A percentile compares a stretch with the other conserved stretches of the same genome.
Conservation (phyloP, 1,140 invertebrate genomes). For the Drosophila mojavensis region DNA sequence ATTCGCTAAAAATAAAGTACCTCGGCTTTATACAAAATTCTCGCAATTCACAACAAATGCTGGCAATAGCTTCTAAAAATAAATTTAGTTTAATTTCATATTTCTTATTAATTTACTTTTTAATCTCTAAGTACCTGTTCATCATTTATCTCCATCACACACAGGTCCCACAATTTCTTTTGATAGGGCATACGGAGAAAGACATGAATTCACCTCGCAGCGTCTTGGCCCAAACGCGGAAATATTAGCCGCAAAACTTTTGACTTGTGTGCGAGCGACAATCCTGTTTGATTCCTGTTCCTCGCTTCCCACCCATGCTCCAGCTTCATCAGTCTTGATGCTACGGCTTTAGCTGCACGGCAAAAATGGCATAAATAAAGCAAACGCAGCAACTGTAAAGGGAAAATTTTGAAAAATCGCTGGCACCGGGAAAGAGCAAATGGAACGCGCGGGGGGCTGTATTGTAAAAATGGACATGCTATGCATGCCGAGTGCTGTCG, state of each 20-base stretch:
- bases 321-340: constrained; percentile 1
- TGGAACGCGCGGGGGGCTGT: constrained; percentile 4
- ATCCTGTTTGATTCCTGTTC: constrained; percentile 20
- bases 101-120: too few species aligned
- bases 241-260: constrained; percentile 55
- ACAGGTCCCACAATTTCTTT: constrained; percentile 1
- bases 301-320: neutral
- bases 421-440: constrained; percentile 28
- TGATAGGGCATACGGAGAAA: constrained; percentile 13
- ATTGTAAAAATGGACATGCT: constrained; percentile 73
- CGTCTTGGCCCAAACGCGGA: constrained; percentile 60
- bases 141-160: too few species aligned
- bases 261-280: constrained; percentile 24
- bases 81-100: too few species aligned
- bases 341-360: constrained; percentile 40
- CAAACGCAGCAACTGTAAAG: constrained; percentile 42
- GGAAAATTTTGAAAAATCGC: constrained; percentile 68
- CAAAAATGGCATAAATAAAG: constrained; percentile 74
- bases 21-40: too few species aligned
- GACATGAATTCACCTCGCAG: constrained; percentile 49
- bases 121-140: too few species aligned
- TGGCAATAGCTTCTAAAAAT: too few species aligned
- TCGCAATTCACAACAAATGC: too few species aligned
- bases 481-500: constrained; percentile 76
- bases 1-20: too few species aligned